Conservation (phyloP, 2,888 invertebrate species). For the Operophtera brumata region DNA sequence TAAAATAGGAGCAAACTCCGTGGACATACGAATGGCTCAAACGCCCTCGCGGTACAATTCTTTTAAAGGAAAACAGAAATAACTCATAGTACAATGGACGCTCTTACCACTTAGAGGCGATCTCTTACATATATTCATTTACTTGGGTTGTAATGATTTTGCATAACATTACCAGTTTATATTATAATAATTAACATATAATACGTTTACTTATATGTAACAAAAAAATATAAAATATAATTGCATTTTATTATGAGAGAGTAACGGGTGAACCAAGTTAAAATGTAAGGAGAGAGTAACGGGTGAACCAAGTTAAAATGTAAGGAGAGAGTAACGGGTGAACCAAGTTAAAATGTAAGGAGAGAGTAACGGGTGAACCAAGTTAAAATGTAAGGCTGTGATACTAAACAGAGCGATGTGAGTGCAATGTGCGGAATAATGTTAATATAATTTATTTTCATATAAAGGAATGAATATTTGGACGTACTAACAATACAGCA, state of each 20-base stretch:
- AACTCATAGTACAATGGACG: neutral
- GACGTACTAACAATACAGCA: neutral
- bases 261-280: neutral
- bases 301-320: constrained; percentile 1
- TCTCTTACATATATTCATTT: neutral
- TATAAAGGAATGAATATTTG: constrained; percentile 4
- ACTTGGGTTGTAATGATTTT: neutral
- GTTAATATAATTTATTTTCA: constrained; percentile 16
- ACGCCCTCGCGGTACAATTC: too few relatives aligned
- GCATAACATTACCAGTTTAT: neutral
- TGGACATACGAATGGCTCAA: too few relatives aligned
- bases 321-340: neutral
- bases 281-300: neutral
- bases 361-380: neutral
- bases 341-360: constrained; percentile 8
- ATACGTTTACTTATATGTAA: neutral
- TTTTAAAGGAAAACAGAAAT: too few relatives aligned
- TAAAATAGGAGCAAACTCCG: too few relatives aligned
- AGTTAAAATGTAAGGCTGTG: constrained; percentile 17
- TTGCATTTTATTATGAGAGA: neutral
- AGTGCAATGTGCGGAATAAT: constrained; percentile 8
- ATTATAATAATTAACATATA: neutral
- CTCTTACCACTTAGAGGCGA: neutral
- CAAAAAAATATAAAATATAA: neutral
- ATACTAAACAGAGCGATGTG: constrained; percentile 8